phyloP scores from a whole-genome alignment of 1,140 invertebrate species.

The Meloidogyne chitwoodi region DNA sequence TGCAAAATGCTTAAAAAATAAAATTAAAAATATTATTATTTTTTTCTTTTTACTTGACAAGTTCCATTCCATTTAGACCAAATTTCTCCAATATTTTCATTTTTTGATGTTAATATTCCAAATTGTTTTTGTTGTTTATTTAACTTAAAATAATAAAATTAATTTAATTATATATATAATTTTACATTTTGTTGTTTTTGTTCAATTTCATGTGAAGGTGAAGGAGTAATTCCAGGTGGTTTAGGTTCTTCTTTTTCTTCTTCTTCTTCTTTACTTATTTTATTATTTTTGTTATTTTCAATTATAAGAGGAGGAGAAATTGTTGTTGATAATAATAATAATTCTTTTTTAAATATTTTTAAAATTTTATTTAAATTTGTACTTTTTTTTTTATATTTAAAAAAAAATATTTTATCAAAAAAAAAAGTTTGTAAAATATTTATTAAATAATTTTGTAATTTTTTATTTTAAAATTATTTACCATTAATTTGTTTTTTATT shows the following conservation, averaged over 20 bases:
- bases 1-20: slow-evolving; percentile 53
- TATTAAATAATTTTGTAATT: no score
- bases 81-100: slow-evolving; percentile 26
- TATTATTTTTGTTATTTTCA: neutral
- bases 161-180: neutral
- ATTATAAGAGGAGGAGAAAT: neutral
- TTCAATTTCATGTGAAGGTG: neutral
- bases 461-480: no score
- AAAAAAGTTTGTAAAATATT: no score
- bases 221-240: neutral
- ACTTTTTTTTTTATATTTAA: no score
- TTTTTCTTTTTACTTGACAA: slow-evolving; percentile 41
- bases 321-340: neutral
- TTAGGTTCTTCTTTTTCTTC: neutral
- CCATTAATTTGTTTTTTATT: neutral
- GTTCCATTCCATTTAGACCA: slow-evolving; percentile 55
- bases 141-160: neutral
- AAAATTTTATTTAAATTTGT: no score
- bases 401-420: no score
- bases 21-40: slow-evolving; percentile 17
- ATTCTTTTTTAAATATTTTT: no score
- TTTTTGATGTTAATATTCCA: neutral
- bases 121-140: neutral
- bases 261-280: neutral
- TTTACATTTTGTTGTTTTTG: neutral